Conservation (phyloP, 2,797 vertebrate species). For the Danio albolineatus region DNA sequence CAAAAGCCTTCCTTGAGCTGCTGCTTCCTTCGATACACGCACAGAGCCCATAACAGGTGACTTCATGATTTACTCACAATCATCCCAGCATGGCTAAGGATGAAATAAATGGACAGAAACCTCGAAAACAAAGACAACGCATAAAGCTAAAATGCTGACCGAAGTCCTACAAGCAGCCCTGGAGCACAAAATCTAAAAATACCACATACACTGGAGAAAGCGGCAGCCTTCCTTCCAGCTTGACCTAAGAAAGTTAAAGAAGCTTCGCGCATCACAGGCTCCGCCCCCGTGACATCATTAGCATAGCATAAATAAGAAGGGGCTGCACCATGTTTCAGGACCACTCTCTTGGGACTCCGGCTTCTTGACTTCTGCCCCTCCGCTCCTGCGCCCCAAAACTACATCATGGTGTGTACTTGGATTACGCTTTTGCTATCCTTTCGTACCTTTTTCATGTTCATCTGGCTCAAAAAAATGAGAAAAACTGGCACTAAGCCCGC, state of each 20-base stretch:
- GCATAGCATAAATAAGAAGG: constrained; percentile 87
- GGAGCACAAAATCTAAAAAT: constrained; percentile 85
- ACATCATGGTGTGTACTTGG: constrained; percentile 93
- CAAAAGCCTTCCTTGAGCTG: constrained; percentile 45
- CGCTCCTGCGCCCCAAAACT: constrained; percentile 79
- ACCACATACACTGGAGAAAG: constrained; percentile 76
- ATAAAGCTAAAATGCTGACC: constrained; percentile 65
- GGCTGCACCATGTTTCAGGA: constrained; percentile 79
- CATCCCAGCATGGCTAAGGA: neutral
- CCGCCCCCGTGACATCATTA: constrained; percentile 81
- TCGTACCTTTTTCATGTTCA: constrained; percentile 13
- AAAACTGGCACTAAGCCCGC: constrained; percentile 4
- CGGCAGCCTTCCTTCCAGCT: constrained; percentile 81
- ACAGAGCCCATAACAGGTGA: constrained; percentile 18
- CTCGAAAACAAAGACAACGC: constrained; percentile 14
- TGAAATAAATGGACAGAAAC: neutral
- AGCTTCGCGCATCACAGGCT: constrained; percentile 85
- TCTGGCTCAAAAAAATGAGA: constrained; percentile 43
- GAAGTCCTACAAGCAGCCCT: constrained; percentile 64
- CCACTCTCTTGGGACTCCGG: constrained; percentile 85
- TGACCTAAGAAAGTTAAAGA: constrained; percentile 99
- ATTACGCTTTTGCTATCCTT: constrained; percentile 78
- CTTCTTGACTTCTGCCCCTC: constrained; percentile 79
- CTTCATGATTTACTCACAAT: neutral
- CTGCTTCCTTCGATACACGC: neutral